Evolutionary conservation across 2,113 vertebrate genomes (phyloP), one percentile per base, ranked within the genome.

Genomic region (Gracilinanus agilis): DNA sequence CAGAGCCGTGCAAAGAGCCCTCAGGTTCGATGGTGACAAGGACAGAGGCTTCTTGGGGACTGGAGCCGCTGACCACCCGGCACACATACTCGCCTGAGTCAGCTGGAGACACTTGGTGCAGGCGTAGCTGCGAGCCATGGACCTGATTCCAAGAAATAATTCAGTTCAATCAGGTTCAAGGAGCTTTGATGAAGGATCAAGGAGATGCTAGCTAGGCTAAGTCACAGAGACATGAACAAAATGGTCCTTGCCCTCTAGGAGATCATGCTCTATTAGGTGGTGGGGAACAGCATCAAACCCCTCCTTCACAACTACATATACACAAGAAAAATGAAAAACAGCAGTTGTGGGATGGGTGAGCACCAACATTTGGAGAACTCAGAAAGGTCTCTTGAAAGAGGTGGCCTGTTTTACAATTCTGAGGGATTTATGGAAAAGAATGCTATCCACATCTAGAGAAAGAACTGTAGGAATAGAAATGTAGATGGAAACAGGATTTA

Each of bases 21-120:
- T 90, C 1, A 0, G 93, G 95, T 56, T 98, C 99, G 95, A 99
- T 98, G 5, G 99, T 99, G 91, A 99, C 98, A 0, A 98, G 98
- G 92, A 99, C 99, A 2, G 99, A 98, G 0, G 99, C 98, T 97
- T 99, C 99, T 0, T 98, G 98, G 12, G 98, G 90, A 88, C 95
- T 83, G 0, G 97, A 23, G 0, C 96, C 97, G 0, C 97, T 97
- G 16, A 98, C 96, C 75, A 99, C 98, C 9, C 97, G 98, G 96
- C 99, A 99, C 97, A 99, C 98, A 1, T 99, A 99, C 94, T 99
- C 99, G 13, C 99, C 99, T 0, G 99, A 98, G 91, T 99, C 99
- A 0, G 98, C 98, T 0, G 98, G 95, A 0, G 98, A 97, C 44
- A 99, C 99, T 24, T 98, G 98, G 7, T 98, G 96, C 94, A 99